Evolutionary conservation across 2,888 invertebrate genomes (phyloP), one percentile per base, ranked within the genome.

Genomic region (Drosophila seclusa): DNA sequence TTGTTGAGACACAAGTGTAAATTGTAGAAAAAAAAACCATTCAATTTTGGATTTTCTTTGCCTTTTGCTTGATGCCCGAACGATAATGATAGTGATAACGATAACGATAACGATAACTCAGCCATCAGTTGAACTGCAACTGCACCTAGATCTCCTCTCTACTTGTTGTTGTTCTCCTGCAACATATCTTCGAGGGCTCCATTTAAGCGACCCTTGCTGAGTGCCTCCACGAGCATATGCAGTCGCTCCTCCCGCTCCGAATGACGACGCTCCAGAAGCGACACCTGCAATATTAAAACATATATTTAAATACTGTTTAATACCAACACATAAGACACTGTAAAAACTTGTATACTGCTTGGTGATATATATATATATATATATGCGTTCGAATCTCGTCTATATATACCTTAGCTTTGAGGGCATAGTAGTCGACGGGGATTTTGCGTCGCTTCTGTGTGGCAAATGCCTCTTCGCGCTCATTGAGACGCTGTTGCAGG

Each of bases 171-270:
- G 66, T 92, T 92, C 74, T 92, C 92, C 78, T 90, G 89, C 74
- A 92, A 55, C 60, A 92, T 79, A 64, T 92, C 93, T 69, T 92
- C 92, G 52, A 93, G 87, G 18, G 93, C 92, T 21, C 93, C 93
- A 69, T 92, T 93, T 16, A 93, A 78, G 27, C 93, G 90, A 48
- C 93, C 93, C 78, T 93, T 93, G 81, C 93, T 93, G n/a, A 93
- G 82, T 31, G 93, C 93, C 71, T 93, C 93, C 31, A 93, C 93
- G 36, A 93, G 85, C 91, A 93, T 91, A 63, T 93, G 93, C 54
- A 93, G 82, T 13, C 93, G 92, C 69, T 93, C 92, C 85, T 93
- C 93, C 34, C 93, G 93, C 85, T 93, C 93, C 54, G 92, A 91
- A 68, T 93, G 93, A 4, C 93, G 91, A 11, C 93, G 90, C 79